Evolutionary conservation across 1,140 invertebrate genomes (phyloP).

Genomic region (Drosophila chauvacae): DNA sequence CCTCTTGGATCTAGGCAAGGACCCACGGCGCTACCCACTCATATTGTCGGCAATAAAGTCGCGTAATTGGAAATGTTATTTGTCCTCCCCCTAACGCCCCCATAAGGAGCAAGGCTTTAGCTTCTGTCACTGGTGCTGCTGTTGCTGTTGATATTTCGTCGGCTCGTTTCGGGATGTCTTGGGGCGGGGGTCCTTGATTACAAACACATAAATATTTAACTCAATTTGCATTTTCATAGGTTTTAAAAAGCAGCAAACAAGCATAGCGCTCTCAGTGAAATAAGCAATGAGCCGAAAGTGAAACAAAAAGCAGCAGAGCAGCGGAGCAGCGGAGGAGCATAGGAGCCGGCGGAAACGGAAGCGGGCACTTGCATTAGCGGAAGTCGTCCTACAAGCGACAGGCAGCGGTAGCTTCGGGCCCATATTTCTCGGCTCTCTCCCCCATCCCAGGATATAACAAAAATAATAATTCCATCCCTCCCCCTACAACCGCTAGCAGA

Average conservation of each 20-base stretch:
- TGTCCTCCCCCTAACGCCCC: background rate
- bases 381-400: constrained; percentile 58
- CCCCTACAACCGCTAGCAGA: background rate
- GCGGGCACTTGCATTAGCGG: constrained; percentile 68
- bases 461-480: constrained; percentile 39
- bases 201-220: constrained; percentile 68
- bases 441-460: constrained; percentile 20
- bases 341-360: constrained; percentile 53
- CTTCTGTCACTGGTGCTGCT: constrained; percentile 17
- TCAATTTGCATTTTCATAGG: constrained; percentile 71
- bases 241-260: constrained; percentile 54
- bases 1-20: background rate
- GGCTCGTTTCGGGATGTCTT: constrained; percentile 7
- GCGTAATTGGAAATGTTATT: constrained; percentile 53
- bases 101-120: constrained; percentile 1
- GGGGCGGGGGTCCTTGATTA: constrained; percentile 44
- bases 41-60: constrained; percentile 43
- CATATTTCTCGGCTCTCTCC: background rate
- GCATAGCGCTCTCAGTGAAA: constrained; percentile 19
- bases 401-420: constrained; percentile 9
- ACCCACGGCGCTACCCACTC: constrained; percentile 15
- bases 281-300: constrained; percentile 48
- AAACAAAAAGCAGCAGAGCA: constrained; percentile 42
- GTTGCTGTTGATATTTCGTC: constrained; percentile 23
- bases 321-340: background rate